These are phyloP conservation scores for Hydractinia echinata DNA, from an alignment of 30 jellyfish, hydroid and myxozoan genomes.

Conservation along the genomic window DNA sequence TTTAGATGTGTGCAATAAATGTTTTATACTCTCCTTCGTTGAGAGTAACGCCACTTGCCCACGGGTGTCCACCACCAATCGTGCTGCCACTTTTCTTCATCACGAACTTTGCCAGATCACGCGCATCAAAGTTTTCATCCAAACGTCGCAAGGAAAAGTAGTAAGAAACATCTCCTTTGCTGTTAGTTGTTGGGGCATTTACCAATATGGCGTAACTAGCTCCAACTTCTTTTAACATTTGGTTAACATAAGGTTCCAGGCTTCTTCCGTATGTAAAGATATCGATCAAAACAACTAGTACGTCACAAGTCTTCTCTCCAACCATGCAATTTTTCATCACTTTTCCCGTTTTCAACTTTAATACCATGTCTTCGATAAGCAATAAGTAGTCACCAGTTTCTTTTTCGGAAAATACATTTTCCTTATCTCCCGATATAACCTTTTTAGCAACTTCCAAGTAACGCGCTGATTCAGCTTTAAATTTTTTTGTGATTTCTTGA, in stretches of 20 bases:
- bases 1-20: neutral
- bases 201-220: slow-evolving; percentile 18
- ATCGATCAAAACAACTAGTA: slow-evolving; percentile 6
- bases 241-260: slow-evolving; percentile 7
- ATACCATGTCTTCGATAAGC: neutral
- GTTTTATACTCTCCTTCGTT: slow-evolving; percentile 6
- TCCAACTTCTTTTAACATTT: neutral
- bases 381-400: neutral
- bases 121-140: slow-evolving; percentile 24
- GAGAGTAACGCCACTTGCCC: slow-evolving; percentile 40
- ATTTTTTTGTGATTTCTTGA: neutral
- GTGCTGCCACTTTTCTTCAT: slow-evolving; percentile 20
- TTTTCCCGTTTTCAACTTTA: neutral
- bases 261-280: slow-evolving; percentile 25
- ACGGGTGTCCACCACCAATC: slow-evolving; percentile 43
- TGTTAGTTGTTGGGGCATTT: slow-evolving; percentile 21
- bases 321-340: neutral
- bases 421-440: neutral
- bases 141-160: slow-evolving; percentile 31
- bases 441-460: neutral
- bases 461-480: neutral
- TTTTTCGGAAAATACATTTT: neutral
- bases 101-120: slow-evolving; percentile 24
- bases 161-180: slow-evolving; percentile 14
- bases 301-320: neutral